Conservation (phyloP, 2,113 vertebrate genomes). For the Mirounga angustirostris region DNA sequence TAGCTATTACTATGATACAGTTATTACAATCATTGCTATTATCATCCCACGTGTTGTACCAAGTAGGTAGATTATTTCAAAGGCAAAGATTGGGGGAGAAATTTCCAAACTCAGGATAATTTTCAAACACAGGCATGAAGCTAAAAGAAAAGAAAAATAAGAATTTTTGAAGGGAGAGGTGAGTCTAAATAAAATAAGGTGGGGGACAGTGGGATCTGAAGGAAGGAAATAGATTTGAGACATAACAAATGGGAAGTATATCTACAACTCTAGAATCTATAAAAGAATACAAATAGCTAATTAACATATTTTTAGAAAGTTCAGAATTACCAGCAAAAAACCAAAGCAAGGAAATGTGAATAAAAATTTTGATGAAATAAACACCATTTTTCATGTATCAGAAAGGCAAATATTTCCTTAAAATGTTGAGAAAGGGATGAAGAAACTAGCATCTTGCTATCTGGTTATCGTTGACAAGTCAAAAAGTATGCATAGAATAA, state of each 20-base stretch:
- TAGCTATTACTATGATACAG: background rate
- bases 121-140: background rate
- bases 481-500: constrained; percentile 21
- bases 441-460: background rate
- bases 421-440: background rate
- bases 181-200: background rate
- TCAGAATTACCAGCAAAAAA: background rate
- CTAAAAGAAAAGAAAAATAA: background rate
- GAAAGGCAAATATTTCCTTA: background rate
- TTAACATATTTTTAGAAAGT: constrained; percentile 37
- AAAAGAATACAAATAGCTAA: background rate
- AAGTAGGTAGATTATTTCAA: background rate
- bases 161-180: background rate
- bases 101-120: constrained; percentile 23
- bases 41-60: background rate
- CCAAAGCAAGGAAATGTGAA: background rate
- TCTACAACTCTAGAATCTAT: constrained; percentile 1
- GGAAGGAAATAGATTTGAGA: background rate
- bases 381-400: constrained; percentile 20
- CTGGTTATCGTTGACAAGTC: background rate
- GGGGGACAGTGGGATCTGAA: background rate
- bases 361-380: constrained; percentile 24
- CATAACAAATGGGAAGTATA: background rate
- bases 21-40: background rate
- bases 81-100: background rate